phyloP scores from a whole-genome alignment of 2,113 vertebrate genomes.

The Myotis lucifugus region DNA sequence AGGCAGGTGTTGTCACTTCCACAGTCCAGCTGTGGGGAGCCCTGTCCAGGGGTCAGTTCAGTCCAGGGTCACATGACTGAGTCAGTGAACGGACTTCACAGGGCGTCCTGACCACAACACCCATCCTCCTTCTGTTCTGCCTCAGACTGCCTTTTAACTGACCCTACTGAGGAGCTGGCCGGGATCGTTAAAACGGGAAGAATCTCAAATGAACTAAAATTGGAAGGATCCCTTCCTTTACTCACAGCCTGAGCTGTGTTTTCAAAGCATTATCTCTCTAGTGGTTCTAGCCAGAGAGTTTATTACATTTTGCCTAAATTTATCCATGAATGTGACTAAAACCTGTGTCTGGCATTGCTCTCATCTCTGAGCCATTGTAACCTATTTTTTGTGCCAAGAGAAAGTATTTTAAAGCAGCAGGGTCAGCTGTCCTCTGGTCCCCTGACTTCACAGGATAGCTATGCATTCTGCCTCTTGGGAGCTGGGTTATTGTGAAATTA shows the following conservation, averaged over 20 bases:
- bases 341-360: background rate
- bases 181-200: background rate
- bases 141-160: fast-evolving
- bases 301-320: background rate
- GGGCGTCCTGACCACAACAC: background rate
- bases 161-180: background rate
- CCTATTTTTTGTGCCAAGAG: conserved; percentile 40
- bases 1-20: fast-evolving
- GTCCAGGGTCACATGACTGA: background rate
- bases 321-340: background rate
- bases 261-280: background rate
- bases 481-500: conserved; percentile 73
- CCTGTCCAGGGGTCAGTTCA: fast-evolving
- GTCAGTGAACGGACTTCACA: fast-evolving
- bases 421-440: conserved; percentile 60
- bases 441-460: conserved; percentile 54
- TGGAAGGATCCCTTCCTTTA: background rate
- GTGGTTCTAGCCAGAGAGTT: background rate
- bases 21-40: background rate
- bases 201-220: background rate
- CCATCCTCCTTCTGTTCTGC: fast-evolving
- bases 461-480: background rate
- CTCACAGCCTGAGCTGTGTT: background rate
- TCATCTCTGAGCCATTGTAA: background rate
- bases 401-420: conserved; percentile 33